A percentile compares a stretch with the other conserved stretches of the same genome.
phyloP scores from a whole-genome alignment of 1,140 invertebrate genomes.

The Hypothenemus hampei region DNA sequence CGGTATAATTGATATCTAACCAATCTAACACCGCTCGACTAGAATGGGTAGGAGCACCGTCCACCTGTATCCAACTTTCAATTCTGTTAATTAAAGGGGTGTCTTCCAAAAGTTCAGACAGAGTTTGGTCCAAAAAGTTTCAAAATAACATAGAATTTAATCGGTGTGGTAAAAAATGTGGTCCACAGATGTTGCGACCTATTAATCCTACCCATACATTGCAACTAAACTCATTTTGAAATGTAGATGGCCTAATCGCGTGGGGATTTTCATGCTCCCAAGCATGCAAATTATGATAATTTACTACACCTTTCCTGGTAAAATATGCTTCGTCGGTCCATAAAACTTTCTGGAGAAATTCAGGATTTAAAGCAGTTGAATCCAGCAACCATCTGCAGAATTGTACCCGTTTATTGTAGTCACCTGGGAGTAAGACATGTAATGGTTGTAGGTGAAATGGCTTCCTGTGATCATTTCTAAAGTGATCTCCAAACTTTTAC shows the following conservation, averaged over 20 bases:
- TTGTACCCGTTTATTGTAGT: not conserved
- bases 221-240: slow-evolving; percentile 10
- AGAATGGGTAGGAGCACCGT: no score
- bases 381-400: not conserved
- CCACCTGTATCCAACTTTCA: no score
- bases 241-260: not conserved
- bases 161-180: no score
- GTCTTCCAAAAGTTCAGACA: no score
- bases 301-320: not conserved
- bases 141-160: no score
- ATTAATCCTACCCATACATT: slow-evolving; percentile 5
- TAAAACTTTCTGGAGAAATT: not conserved
- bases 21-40: no score
- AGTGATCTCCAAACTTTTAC: no score
- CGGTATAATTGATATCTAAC: no score
- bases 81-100: no score
- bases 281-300: slow-evolving; percentile 6
- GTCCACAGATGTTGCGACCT: not conserved
- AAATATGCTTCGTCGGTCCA: slow-evolving; percentile 3
- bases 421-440: not conserved
- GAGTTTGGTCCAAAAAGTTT: no score
- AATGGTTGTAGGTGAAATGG: not conserved
- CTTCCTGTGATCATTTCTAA: no score
- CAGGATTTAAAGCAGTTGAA: not conserved
- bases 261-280: slow-evolving; percentile 4